Percentiles rank a stretch among this genome's conserved stretches.
Evolutionary conservation across 1,140 invertebrate species (phyloP).

Genomic region (Drosophila nasuta): DNA sequence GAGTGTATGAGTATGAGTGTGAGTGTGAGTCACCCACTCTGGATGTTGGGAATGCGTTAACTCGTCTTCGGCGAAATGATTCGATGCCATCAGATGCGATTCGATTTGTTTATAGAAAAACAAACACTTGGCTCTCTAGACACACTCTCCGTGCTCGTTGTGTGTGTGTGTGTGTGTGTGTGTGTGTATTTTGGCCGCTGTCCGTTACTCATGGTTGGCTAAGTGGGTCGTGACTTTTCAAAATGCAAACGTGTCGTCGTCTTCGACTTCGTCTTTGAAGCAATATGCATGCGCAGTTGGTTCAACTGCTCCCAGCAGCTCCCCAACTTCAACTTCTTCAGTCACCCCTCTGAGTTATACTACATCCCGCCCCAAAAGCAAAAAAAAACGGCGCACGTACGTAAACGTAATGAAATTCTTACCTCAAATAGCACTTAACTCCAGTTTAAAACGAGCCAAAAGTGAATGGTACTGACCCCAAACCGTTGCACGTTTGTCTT

Average conservation of each 20-base stretch:
- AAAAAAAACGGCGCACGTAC: conserved; percentile 66
- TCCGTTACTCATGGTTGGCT: conserved; percentile 81
- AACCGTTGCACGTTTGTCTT: conserved; percentile 82
- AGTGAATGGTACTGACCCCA: conserved; percentile 82
- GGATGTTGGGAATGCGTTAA: conserved; percentile 39
- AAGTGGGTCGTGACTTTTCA: conserved; percentile 83
- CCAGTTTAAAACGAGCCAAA: conserved; percentile 83
- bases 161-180: conserved; percentile 26
- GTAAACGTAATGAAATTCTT: conserved; percentile 82
- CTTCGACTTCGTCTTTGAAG: conserved; percentile 58
- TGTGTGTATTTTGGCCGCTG: conserved; percentile 59
- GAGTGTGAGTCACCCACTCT: conserved; percentile 40
- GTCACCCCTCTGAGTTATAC: conserved; percentile 14
- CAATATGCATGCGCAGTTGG: conserved; percentile 61
- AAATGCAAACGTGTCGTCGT: conserved; percentile 79
- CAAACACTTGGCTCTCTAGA: conserved; percentile 70
- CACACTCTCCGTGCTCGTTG: conserved; percentile 13
- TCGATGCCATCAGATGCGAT: conserved; percentile 40
- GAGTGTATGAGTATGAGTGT: conserved; percentile 13
- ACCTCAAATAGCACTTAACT: conserved; percentile 83
- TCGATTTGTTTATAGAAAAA: conserved; percentile 78
- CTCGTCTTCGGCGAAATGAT: conserved; percentile 14
- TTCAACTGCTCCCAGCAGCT: conserved; percentile 42
- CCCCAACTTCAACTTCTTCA: conserved; percentile 3
- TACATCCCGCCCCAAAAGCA: conserved; percentile 49